Evolutionary conservation across 2,888 invertebrate species (phyloP), one percentile per base, ranked within the genome.

Genomic region (Napeogenes inachia): DNA sequence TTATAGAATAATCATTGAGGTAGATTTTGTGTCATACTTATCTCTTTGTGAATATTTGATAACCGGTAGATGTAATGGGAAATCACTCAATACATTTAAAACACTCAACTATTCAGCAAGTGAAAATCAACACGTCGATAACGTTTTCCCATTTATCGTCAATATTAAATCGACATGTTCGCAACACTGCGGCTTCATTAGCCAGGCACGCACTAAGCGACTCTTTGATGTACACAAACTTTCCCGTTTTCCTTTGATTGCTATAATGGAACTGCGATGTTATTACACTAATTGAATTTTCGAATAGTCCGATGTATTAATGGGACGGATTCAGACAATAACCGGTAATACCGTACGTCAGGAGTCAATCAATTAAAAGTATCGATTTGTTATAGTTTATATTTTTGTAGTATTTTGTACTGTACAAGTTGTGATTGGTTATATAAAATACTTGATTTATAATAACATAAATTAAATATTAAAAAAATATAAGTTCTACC

Each of bases 231-330:
- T 86, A 76, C 80, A 77, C 85, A 83, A 87, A 86, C 85, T 87
- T 88, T 84, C 5, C 80, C 81, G 82, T 79, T 84, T 85, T 84
- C 85, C 87, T 87, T 87, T 87, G 87, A 88, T 87, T 86, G 86
- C 78, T 76, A 81, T 88, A 86, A 87, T 87, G 87, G 87, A 84
- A 81, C 84, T 82, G 83, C 82, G 79, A 79, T 82, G 85, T 87
- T 88, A 87, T 86, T 88, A 88, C 81, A 79, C 84, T 87, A 88
- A 89, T 89, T 87, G 85, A 87, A 87, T 87, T 87, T 86, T 81
- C 72, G 76, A 79, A 75, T 79, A 81, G 81, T 80, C 80, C 79
- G 73, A 30, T 71, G 70, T 70, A 70, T 69, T 70, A 69, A 71
- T 67, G 71, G 68, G 70, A 73, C 73, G 56, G 67, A 69, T 78